Percentiles rank a stretch among this genome's conserved stretches.
These are phyloP conservation scores for Heliconius ismenius DNA, from an alignment of 2,888 invertebrate species.

Conservation along the genomic window DNA sequence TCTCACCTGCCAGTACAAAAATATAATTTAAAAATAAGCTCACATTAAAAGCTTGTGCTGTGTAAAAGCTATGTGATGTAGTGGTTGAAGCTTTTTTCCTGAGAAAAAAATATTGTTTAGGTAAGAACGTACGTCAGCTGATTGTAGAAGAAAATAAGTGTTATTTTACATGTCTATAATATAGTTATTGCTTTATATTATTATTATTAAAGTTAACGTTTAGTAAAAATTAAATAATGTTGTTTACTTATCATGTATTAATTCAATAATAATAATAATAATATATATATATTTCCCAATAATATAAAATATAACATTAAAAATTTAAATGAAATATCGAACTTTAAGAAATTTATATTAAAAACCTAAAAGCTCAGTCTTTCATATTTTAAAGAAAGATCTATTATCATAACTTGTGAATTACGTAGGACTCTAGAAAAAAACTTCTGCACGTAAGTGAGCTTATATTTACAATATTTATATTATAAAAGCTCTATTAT, in stretches of 20 bases:
- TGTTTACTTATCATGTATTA: too few species aligned
- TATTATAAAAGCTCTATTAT: too few species aligned
- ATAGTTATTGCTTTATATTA: not conserved
- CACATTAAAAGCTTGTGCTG: not conserved
- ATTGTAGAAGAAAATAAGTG: not conserved
- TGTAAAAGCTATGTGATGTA: constrained; percentile 12
- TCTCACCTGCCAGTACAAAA: constrained; percentile 45
- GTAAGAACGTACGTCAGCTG: not conserved
- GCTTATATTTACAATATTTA: too few species aligned
- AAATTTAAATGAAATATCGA: not conserved
- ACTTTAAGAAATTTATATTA: not conserved
- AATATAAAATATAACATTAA: not conserved
- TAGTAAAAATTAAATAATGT: too few species aligned
- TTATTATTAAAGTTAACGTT: not conserved
- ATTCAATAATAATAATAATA: not conserved
- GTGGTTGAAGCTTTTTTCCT: not conserved
- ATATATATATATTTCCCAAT: not conserved
- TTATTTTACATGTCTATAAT: not conserved
- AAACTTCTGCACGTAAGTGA: too few species aligned
- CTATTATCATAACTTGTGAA: too few species aligned
- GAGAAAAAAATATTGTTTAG: not conserved
- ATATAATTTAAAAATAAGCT: constrained; percentile 9
- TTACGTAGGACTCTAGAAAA: too few species aligned
- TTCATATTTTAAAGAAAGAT: not conserved
- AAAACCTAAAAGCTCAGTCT: not conserved